Percentiles rank a stretch among this genome's conserved stretches.
phyloP scores from a whole-genome alignment of 2,797 vertebrate species.

The Tapera naevia region DNA sequence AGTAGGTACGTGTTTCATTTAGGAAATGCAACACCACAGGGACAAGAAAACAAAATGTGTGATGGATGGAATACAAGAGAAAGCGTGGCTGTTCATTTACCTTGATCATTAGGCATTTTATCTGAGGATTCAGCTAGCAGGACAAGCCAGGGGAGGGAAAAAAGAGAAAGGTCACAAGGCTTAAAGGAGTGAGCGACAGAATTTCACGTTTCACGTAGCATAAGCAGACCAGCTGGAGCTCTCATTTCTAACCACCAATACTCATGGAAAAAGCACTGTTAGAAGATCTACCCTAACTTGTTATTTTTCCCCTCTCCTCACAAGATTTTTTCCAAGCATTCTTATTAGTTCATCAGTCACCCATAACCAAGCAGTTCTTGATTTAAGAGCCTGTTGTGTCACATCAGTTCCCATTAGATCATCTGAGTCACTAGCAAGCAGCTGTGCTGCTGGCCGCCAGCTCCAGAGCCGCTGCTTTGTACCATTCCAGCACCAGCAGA shows the following conservation, averaged over 20 bases:
- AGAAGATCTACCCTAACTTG: not conserved
- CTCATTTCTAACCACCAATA: not conserved
- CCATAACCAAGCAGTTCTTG: not conserved
- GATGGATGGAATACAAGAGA: conserved; percentile 64
- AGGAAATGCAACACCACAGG: conserved; percentile 18
- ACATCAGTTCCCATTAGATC: not conserved
- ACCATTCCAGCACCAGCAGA: not conserved
- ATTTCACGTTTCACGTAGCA: conserved; percentile 10
- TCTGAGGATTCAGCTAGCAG: conserved; percentile 97
- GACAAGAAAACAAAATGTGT: conserved; percentile 13
- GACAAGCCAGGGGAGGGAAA: conserved; percentile 87
- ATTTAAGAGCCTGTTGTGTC: not conserved
- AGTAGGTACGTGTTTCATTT: not conserved
- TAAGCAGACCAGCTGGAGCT: not conserved
- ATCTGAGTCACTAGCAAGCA: not conserved
- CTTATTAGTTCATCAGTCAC: not conserved
- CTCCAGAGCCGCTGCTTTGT: not conserved
- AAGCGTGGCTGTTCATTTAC: conserved; percentile 83
- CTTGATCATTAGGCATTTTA: conserved; percentile 99
- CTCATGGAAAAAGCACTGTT: not conserved
- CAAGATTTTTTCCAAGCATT: not conserved
- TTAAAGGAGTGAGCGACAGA: conserved; percentile 66
- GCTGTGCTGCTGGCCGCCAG: not conserved
- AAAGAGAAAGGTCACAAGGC: conserved; percentile 80
- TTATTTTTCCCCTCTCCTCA: not conserved